Evolutionary conservation across 2,888 invertebrate species (phyloP), one percentile per base, ranked within the genome.

Genomic region (Drosophila phalerata): DNA sequence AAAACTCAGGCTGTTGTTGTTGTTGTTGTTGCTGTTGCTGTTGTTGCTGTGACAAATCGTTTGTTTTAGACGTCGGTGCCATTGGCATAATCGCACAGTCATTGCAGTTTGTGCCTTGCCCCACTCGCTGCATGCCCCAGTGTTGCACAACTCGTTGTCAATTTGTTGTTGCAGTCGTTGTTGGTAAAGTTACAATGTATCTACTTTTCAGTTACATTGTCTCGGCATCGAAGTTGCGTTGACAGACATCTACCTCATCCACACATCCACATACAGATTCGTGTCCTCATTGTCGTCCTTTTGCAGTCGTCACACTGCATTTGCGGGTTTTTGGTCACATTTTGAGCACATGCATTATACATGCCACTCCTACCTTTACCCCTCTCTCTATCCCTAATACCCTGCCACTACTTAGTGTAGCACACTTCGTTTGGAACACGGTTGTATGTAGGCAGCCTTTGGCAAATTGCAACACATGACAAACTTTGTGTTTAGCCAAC

Each of bases 41-140:
- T 45, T 70, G 87, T 37, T 79, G 69, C 69, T 82, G 89, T 89
- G 85, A 89, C 85, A 85, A 89, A 85, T 85, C 88, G 90, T 85
- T 85, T 85, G 88, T 83, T 79, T 84, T 84, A 87, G 89, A 84
- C 84, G 62, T 82, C 72, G 67, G 69, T 79, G 79, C 77, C 85
- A 78, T 86, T 79, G 85, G 89, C 89, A 84, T 84, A 84, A 84
- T 84, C 84, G 89, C 85, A 81, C 82, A 87, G 85, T 89, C 88
- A 85, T 85, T 89, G 89, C 85, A 71, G 76, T 60, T 86, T 75
- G 65, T 42, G 30, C 32, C 30, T 37, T 42, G 17, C 15, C 13
- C 42, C 11, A 34, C n/a, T 4, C 49, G 37, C 37, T 40, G 43
- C 49, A 38, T 51, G 63, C 73, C 66, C 28, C 75, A 60, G 52